Evolutionary conservation across 2,797 vertebrate species (phyloP).

Genomic region (Odontamblyopus lacepedii): DNA sequence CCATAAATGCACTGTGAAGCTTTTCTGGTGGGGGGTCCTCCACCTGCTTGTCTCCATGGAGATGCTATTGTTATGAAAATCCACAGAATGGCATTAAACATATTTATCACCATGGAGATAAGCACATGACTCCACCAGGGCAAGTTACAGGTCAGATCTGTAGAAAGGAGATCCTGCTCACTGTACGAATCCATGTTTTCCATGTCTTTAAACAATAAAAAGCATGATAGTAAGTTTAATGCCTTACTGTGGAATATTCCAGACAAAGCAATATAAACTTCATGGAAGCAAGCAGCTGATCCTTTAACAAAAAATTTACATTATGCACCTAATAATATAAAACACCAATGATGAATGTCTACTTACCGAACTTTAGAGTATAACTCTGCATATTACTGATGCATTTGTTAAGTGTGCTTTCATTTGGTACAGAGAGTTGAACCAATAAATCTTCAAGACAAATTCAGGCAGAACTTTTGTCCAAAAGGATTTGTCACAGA

Average conservation of each 20-base stretch:
- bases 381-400: neutral
- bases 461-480: constrained; percentile 3
- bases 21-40: neutral
- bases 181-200: neutral
- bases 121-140: neutral
- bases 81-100: neutral
- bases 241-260: neutral
- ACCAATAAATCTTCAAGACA: neutral
- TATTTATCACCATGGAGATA: neutral
- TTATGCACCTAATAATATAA: neutral
- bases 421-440: neutral
- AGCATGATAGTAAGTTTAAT: neutral
- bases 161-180: neutral
- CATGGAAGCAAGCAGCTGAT: no score
- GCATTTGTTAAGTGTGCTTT: neutral
- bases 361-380: neutral
- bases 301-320: neutral
- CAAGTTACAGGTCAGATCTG: neutral
- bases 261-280: no score
- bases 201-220: neutral
- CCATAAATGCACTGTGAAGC: neutral
- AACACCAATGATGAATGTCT: no score
- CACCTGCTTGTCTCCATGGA: neutral
- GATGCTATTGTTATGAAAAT: neutral
- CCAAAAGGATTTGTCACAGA: constrained; percentile 5